These are phyloP conservation scores for Liopterus haemorrhoidalis DNA, from an alignment of 2,888 invertebrate genomes.

Conservation along the genomic window DNA sequence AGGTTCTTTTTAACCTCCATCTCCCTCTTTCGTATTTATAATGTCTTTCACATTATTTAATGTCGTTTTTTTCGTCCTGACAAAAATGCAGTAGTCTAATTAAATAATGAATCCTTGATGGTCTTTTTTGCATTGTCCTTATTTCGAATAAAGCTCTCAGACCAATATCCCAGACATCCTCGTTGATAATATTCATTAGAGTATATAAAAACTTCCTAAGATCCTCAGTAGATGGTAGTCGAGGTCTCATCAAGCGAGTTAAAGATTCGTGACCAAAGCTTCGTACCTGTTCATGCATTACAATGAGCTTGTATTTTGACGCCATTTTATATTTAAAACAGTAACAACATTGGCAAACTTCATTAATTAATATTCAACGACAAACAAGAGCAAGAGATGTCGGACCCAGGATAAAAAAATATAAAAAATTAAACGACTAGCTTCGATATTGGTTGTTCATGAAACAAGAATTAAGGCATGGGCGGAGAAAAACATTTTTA, in stretches of 20 bases:
- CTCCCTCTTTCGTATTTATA: no score
- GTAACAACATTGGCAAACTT: slow-evolving; percentile 11
- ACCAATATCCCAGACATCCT: no score
- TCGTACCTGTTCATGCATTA: not conserved
- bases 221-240: not conserved
- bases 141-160: no score
- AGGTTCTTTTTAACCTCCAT: no score
- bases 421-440: slow-evolving; percentile 7
- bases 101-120: no score
- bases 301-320: slow-evolving; percentile 2
- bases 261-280: not conserved
- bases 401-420: not conserved
- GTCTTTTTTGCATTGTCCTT: no score
- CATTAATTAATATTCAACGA: slow-evolving; percentile 12
- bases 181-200: slow-evolving; percentile 8
- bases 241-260: not conserved
- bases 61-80: no score
- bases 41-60: no score
- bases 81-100: no score
- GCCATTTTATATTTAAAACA: slow-evolving; percentile 8
- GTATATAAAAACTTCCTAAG: not conserved
- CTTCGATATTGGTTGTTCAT: no score
- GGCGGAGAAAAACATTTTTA: no score
- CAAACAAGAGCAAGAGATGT: not conserved
- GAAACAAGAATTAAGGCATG: no score